Conservation (phyloP, 2,797 vertebrate genomes). For the Myoxocephalus aenaeus region DNA sequence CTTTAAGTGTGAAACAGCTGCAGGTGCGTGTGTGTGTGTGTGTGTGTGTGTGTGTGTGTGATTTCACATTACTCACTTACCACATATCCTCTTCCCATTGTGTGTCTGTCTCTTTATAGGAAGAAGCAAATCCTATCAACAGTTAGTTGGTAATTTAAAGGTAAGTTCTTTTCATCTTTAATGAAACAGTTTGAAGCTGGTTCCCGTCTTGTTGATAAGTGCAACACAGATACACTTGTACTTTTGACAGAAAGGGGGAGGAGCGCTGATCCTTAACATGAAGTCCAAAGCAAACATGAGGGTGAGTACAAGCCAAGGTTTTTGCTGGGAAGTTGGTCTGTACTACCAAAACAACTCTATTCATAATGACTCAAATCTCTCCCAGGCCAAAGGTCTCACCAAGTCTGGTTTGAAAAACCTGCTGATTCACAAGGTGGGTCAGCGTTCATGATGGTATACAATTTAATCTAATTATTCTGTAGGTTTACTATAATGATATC, state of each 20-base stretch:
- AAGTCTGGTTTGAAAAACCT: slow-evolving; percentile 86
- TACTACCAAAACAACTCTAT: neutral
- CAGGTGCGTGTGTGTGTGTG: slow-evolving; percentile 55
- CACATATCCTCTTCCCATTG: neutral
- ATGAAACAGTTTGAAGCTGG: neutral
- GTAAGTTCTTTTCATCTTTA: slow-evolving; percentile 66
- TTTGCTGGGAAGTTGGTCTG: neutral
- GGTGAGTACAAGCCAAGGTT: slow-evolving; percentile 73
- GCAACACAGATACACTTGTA: neutral
- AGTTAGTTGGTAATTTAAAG: slow-evolving; percentile 90
- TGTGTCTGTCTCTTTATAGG: slow-evolving; percentile 67
- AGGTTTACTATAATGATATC: no score
- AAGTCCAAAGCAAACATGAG: slow-evolving; percentile 88
- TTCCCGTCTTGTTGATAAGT: neutral
- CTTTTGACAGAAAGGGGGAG: slow-evolving; percentile 89
- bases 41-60: slow-evolving; percentile 67
- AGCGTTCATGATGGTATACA: neutral
- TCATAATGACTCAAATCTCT: slow-evolving; percentile 27
- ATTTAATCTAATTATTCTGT: neutral
- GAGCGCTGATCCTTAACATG: slow-evolving; percentile 89
- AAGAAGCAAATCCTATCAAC: slow-evolving; percentile 85
- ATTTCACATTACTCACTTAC: neutral
- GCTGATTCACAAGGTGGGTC: slow-evolving; percentile 85
- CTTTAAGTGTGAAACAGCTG: slow-evolving; percentile 74
- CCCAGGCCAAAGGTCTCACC: slow-evolving; percentile 83